Conservation (phyloP, 2,113 vertebrate genomes). For the Hypocryptadius cinnamomeus region DNA sequence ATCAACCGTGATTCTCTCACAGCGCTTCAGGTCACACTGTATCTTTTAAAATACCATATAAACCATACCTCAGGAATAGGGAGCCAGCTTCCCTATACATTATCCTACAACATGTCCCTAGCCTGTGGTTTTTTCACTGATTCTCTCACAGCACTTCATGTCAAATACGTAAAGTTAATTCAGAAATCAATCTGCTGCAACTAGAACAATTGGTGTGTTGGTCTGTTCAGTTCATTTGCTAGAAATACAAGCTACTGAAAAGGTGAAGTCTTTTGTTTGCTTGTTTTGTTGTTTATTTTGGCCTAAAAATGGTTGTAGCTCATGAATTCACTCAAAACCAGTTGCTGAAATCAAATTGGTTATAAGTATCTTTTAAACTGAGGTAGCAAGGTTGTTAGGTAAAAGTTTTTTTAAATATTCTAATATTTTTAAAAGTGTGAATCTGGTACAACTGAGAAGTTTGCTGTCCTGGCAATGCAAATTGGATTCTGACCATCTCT, state of each 20-base stretch:
- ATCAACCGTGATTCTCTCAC: rapidly evolving
- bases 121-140: background rate
- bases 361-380: background rate
- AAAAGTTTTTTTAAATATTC: background rate
- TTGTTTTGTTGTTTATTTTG: background rate
- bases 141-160: background rate
- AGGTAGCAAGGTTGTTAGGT: background rate
- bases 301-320: background rate
- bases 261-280: background rate
- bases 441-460: background rate
- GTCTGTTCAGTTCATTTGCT: background rate
- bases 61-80: conserved; percentile 72
- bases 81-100: conserved; percentile 95
- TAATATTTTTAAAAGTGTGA: background rate
- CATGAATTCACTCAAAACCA: background rate
- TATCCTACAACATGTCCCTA: conserved; percentile 64
- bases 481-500: background rate
- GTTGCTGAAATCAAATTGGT: background rate
- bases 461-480: background rate
- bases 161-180: rapidly evolving
- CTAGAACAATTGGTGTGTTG: background rate
- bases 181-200: background rate
- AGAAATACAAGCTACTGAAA: background rate
- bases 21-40: conserved; percentile 44
- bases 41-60: conserved; percentile 79